Conservation (phyloP, 2,797 vertebrate genomes). For the Myotis daubentonii region DNA sequence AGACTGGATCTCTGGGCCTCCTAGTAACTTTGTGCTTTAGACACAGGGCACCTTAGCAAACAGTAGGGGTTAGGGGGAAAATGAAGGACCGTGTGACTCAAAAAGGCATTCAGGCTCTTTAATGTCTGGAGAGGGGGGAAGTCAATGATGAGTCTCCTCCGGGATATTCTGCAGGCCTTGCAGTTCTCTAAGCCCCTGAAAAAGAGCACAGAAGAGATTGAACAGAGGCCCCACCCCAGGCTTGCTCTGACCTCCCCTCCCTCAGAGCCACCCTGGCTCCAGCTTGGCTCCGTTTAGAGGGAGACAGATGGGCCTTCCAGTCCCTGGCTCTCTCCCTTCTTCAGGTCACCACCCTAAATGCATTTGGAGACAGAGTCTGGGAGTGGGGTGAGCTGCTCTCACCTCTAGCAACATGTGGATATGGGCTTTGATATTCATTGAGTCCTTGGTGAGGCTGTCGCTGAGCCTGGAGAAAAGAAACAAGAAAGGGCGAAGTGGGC, state of each 20-base stretch:
- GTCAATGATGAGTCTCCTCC: conserved; percentile 78
- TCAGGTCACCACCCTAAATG: conserved; percentile 43
- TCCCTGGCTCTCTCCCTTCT: conserved; percentile 23
- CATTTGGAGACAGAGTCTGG: neutral
- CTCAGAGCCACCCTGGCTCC: conserved; percentile 35
- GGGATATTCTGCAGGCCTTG: conserved; percentile 88
- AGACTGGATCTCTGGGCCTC: conserved; percentile 23
- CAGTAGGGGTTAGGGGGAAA: conserved; percentile 29
- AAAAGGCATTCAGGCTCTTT: conserved; percentile 74
- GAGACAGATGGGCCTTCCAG: conserved; percentile 41
- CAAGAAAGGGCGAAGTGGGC: conserved; percentile 62
- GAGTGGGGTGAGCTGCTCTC: conserved; percentile 69
- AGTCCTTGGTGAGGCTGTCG: conserved; percentile 91
- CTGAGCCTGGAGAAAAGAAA: conserved; percentile 87
- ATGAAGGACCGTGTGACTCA: conserved; percentile 71
- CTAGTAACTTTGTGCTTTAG: conserved; percentile 35
- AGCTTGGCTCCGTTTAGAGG: conserved; percentile 54
- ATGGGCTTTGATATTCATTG: conserved; percentile 93
- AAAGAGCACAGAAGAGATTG: conserved; percentile 58
- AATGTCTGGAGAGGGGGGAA: conserved; percentile 51
- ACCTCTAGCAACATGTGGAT: conserved; percentile 95
- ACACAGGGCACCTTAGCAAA: conserved; percentile 22
- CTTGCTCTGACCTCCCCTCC: conserved; percentile 26
- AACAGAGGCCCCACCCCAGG: neutral
- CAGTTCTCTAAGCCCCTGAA: conserved; percentile 91